Conservation (phyloP, 2,113 vertebrate genomes). For the Opisthocomus hoazin region DNA sequence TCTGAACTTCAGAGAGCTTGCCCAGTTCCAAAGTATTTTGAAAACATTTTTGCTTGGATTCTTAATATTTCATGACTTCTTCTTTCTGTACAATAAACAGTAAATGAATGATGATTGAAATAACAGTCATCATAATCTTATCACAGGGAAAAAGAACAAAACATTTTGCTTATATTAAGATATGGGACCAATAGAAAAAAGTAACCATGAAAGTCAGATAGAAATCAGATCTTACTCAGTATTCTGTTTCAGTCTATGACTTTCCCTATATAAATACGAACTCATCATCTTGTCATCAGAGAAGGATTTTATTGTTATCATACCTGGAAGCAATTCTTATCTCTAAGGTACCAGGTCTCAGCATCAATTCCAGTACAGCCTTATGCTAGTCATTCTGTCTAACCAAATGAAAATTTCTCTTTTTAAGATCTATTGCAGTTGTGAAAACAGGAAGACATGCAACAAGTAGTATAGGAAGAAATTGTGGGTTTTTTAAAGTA, state of each 20-base stretch:
- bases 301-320: conserved; percentile 8
- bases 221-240: not conserved
- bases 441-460: conserved; percentile 31
- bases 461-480: not conserved
- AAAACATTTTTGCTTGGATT: not conserved
- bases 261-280: conserved; percentile 35
- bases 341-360: not conserved
- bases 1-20: not conserved
- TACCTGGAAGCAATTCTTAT: conserved; percentile 54
- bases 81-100: not conserved
- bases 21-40: not conserved
- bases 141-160: not conserved
- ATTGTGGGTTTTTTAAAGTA: not conserved
- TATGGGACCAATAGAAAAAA: not conserved
- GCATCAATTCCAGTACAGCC: not conserved
- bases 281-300: not conserved
- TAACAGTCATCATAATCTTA: not conserved
- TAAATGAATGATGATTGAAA: not conserved
- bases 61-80: not conserved
- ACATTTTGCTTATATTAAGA: not conserved
- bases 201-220: not conserved
- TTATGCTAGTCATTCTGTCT: not conserved
- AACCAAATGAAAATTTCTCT: not conserved
- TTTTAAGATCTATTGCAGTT: conserved; percentile 34
- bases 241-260: not conserved